Evolutionary conservation across 2,888 invertebrate genomes (phyloP), one percentile per base, ranked within the genome.

Genomic region (Crocallis elinguaria): DNA sequence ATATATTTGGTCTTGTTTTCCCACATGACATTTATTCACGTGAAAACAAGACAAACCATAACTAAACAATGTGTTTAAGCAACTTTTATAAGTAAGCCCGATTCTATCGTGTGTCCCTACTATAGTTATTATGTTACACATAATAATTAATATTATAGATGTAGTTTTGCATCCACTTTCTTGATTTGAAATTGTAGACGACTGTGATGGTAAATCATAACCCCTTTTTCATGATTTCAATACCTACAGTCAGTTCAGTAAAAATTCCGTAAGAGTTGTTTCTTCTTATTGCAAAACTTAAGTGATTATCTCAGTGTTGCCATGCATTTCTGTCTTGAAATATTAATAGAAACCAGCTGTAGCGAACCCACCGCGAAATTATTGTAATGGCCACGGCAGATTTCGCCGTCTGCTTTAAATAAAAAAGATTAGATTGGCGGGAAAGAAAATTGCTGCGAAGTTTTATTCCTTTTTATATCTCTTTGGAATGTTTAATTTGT

Each of bases 391-490:
- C 55, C 50, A 46, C 44, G 49, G 50, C 54, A 55, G 54, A 57
- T 60, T 64, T 61, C 50, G 53, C 58, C 50, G 58, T 49, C 57
- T 41, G 52, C 48, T 59, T 55, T 49, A 50, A 55, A 56, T 55
- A 58, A 60, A 60, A 62, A 60, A 63, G 48, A 59, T 59, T 57
- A 57, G 58, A 55, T 59, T 63, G 58, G 49, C 37, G 60, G 56
- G 57, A 65, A 56, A 58, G 59, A 61, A 59, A 57, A 53, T 49
- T 43, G 49, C 49, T 44, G 43, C 44, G 41, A 46, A 57, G 51
- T 61, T 59, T 57, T 61, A 57, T 64, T 64, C 49, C 56, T 56
- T 60, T 60, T 57, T 46, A 59, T 58, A 55, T 55, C 53, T 49
- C 52, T 57, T 61, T 51, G 51, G 57, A 57, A 61, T 61, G 54